Evolutionary conservation across 2,888 invertebrate species (phyloP), one percentile per base, ranked within the genome.

Genomic region (Acutogordius australiensis): DNA sequence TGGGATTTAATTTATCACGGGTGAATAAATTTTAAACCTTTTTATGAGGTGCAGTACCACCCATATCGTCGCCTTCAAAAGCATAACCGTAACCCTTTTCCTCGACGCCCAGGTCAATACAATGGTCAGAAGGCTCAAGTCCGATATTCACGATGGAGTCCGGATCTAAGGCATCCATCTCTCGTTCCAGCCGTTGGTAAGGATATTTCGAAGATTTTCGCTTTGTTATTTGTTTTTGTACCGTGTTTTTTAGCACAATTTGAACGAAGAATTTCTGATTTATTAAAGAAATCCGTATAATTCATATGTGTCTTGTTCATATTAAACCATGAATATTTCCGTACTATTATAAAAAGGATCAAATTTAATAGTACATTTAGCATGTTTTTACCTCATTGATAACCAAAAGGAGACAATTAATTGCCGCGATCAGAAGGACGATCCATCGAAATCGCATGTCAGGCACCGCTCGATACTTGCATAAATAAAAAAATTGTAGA

Each of bases 81-180:
- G 8, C 18, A 37, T 37, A 37, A 18, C 37, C 37, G 18, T 37
- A 37, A 37, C 18, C 37, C 8, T 18, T 37, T 37, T 51, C 51
- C 18, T 23, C 51, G 4, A 23, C 8, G 8, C 51, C 51, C 23
- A 51, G 23, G 4, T 51, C 23, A 26, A 51, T 51, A 8, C 8
- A 21, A 51, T 51, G 51, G 23, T 8, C 23, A 21, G 51, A 51
- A n/a, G 51, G 51, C 23, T 51, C n/a, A n/a, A 51, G 23, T n/a
- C 51, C 51, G 26, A 51, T 8, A 51, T 51, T 51, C n/a, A 51
- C 51, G 23, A 51, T 51, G 18, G 51, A 51, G 23, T 51, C 51
- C 4, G 51, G 51, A n/a, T 51, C 51, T 51, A 51, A n/a, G 23
- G 51, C 4, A 51, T 4, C 23, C 51, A 51, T 51, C 23, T 21